Evolutionary conservation across 2,888 invertebrate genomes (phyloP).

Genomic region (Drosophila bunnanda): DNA sequence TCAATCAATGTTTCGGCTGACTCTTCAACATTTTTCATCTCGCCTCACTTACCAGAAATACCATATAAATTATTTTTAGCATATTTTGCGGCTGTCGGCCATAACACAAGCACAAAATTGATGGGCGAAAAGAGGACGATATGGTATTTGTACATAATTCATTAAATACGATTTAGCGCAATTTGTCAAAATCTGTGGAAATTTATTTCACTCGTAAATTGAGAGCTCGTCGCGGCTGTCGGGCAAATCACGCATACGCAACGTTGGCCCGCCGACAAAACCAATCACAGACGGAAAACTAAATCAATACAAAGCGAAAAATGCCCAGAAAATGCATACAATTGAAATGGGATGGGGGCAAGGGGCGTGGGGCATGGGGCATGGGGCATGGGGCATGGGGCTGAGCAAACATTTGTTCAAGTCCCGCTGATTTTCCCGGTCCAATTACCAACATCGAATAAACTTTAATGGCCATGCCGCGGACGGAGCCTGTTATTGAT

Average conservation of each 20-base stretch:
- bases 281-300: conserved; percentile 34
- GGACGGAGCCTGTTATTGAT: conserved; percentile 38
- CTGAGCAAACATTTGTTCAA: conserved; percentile 38
- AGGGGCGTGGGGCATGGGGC: too few species aligned
- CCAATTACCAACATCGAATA: conserved; percentile 67
- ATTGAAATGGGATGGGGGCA: not conserved
- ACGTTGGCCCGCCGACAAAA: conserved; percentile 17
- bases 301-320: conserved; percentile 37
- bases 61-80: conserved; percentile 27
- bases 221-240: conserved; percentile 46
- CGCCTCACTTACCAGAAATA: not conserved
- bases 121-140: conserved; percentile 27
- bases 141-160: conserved; percentile 43
- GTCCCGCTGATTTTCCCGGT: conserved; percentile 19
- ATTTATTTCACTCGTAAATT: conserved; percentile 46
- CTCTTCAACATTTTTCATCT: conserved; percentile 15
- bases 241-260: conserved; percentile 32
- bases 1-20: conserved; percentile 22
- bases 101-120: conserved; percentile 35
- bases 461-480: conserved; percentile 60
- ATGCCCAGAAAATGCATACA: conserved; percentile 29
- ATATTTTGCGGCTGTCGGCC: conserved; percentile 37
- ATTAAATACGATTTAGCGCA: conserved; percentile 39
- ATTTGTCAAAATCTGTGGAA: conserved; percentile 44
- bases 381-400: not conserved